These are phyloP conservation scores for Zophobas morio DNA, from an alignment of 1,140 invertebrate species.

Conservation along the genomic window DNA sequence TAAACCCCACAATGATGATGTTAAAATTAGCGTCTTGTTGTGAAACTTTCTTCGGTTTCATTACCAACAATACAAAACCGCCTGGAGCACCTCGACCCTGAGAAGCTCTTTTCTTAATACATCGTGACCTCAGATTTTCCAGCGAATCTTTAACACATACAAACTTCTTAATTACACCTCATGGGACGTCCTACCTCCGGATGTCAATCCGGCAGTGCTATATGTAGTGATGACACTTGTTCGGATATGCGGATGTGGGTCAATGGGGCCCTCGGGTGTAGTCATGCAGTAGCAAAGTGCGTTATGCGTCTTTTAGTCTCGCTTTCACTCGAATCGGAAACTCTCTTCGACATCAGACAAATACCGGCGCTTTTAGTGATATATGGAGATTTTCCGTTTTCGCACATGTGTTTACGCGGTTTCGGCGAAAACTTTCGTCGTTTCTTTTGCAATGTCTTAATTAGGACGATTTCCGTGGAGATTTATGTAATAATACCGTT, in stretches of 20 bases:
- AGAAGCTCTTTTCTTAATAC: neutral
- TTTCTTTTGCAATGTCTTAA: neutral
- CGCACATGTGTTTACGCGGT: slow-evolving; percentile 4
- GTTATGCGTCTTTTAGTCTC: slow-evolving; percentile 38
- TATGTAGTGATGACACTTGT: slow-evolving; percentile 17
- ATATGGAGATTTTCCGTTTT: slow-evolving; percentile 1
- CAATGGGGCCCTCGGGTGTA: slow-evolving; percentile 31
- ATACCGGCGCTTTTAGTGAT: slow-evolving; percentile 11
- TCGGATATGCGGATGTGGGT: slow-evolving; percentile 34
- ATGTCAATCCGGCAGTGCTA: slow-evolving; percentile 11
- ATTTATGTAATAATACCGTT: slow-evolving; percentile 8
- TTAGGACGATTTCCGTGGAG: neutral
- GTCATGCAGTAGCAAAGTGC: slow-evolving; percentile 36
- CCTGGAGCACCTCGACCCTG: slow-evolving; percentile 13
- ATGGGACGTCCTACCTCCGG: neutral
- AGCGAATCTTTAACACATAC: neutral
- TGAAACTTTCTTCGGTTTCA: slow-evolving; percentile 39
- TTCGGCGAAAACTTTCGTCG: neutral
- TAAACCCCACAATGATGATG: neutral
- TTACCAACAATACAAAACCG: slow-evolving; percentile 31
- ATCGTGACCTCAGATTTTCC: too few relatives aligned
- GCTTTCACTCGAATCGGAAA: slow-evolving; percentile 37
- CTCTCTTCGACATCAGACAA: slow-evolving; percentile 39
- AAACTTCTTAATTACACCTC: slow-evolving; percentile 36
- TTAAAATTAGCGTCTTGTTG: slow-evolving; percentile 13